Evolutionary conservation across 2,888 invertebrate genomes (phyloP), one percentile per base, ranked within the genome.

Genomic region (Cheilosia scutellata): DNA sequence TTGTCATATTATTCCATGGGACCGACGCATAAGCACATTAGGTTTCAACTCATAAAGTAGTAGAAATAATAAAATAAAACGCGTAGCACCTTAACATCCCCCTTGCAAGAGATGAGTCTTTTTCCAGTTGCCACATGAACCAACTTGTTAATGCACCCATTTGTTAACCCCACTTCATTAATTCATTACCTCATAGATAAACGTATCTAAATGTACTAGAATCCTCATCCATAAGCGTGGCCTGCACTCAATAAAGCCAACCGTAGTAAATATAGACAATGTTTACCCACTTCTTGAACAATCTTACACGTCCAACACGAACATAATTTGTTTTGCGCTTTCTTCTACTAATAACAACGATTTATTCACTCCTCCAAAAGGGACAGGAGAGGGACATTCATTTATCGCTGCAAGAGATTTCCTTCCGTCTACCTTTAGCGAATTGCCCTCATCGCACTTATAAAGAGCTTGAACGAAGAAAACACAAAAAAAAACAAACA

Each of bases 291-390:
- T 11, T n/a, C 29, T 53, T 25, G 11, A 51, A 5, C 51, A 51
- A 5, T 5, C 11, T 37, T 16, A n/a, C 47, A 29, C 33, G 16
- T 25, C 29, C 27, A 79, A 65, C 42, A 40, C 53, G 58, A 33
- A 74, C 47, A 77, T 66, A 72, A 82, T 72, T 82, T 82, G 71
- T 72, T 76, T 77, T 65, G 60, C 53, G 77, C 47, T 82, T 72
- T 53, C 53, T 55, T 62, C 62, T 16, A 77, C 77, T 82, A 82
- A 82, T 82, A 82, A 72, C 65, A 77, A 60, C 72, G 68, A 78
- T 83, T 83, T 78, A 78, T 82, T 70, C 74, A 74, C 68, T 51
- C 20, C 20, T 47, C 62, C 20, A 20, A 20, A 20, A 20, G 20
- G 20, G 20, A 20, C 57, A 31, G 27, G 16, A 27, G 74, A 83